phyloP scores from a whole-genome alignment of 2,888 invertebrate genomes.

The Protophormia terraenovae region DNA sequence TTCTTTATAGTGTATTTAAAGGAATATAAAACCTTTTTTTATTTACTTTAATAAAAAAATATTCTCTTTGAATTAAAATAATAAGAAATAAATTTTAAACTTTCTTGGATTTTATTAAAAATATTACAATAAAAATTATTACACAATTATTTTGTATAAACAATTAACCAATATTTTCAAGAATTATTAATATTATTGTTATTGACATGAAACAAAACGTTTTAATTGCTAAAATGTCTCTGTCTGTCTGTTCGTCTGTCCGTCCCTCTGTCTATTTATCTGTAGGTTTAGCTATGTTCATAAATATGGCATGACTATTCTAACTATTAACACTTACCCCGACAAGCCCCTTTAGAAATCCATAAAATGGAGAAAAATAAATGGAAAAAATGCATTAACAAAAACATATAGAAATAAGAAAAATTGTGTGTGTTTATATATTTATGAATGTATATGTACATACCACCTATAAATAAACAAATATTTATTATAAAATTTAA shows the following conservation, averaged over 20 bases:
- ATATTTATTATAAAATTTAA: constrained; percentile 14
- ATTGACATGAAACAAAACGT: neutral
- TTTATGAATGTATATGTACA: neutral
- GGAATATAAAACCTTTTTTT: too few species aligned
- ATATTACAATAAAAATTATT: neutral
- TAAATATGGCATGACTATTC: constrained; percentile 25
- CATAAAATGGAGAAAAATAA: neutral
- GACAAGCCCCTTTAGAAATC: neutral
- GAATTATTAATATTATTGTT: neutral
- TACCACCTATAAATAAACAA: neutral
- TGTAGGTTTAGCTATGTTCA: neutral
- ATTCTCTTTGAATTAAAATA: too few species aligned
- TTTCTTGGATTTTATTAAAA: neutral
- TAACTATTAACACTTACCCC: neutral
- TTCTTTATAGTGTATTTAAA: too few species aligned
- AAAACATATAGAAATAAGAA: neutral
- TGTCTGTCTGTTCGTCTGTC: neutral
- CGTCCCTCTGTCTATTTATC: too few species aligned
- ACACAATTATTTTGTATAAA: neutral
- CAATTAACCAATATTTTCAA: neutral
- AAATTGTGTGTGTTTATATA: too few species aligned
- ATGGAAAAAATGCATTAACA: neutral
- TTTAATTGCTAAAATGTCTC: neutral
- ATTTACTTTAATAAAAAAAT: too few species aligned
- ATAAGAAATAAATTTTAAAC: neutral